These are phyloP conservation scores for Crotalus horridus DNA, from an alignment of 2,113 vertebrate genomes.

Conservation along the genomic window DNA sequence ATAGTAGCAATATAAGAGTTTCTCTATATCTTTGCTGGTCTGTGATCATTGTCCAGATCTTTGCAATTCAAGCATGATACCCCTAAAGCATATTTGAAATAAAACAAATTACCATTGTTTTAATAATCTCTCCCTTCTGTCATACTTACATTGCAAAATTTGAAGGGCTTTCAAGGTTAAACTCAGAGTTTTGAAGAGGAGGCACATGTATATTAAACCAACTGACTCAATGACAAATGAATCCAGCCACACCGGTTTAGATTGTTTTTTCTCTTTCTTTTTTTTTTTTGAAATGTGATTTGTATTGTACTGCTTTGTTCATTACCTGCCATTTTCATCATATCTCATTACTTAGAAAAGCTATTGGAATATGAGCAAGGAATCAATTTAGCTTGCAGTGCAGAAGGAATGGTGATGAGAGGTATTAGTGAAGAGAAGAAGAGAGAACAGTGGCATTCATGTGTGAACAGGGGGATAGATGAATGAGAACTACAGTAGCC, in stretches of 20 bases:
- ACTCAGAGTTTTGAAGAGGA: not conserved
- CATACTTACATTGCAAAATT: not conserved
- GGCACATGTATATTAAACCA: not conserved
- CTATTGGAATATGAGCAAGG: constrained; percentile 57
- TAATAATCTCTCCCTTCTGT: not conserved
- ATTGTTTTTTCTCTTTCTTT: constrained; percentile 22
- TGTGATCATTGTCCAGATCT: not conserved
- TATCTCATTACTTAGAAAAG: constrained; percentile 33
- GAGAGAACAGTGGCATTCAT: not conserved
- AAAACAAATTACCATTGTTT: not conserved
- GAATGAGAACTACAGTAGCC: constrained; percentile 50
- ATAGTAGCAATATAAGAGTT: not conserved
- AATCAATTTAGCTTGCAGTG: constrained; percentile 38
- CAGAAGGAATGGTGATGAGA: constrained; percentile 41
- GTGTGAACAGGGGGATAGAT: constrained; percentile 28
- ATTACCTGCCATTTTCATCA: constrained; percentile 56
- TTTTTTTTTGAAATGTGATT: constrained; percentile 1
- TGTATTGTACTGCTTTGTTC: constrained; percentile 37
- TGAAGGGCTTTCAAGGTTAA: not conserved
- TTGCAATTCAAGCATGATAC: not conserved
- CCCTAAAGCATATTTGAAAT: not conserved
- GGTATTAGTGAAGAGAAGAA: constrained; percentile 60
- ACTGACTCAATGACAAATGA: not conserved
- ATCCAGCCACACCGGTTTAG: not conserved
- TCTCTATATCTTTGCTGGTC: not conserved